Percentiles rank a stretch among this genome's conserved stretches.
These are phyloP conservation scores for Thunnus maccoyii DNA, from an alignment of 2,113 vertebrate genomes.

Conservation along the genomic window DNA sequence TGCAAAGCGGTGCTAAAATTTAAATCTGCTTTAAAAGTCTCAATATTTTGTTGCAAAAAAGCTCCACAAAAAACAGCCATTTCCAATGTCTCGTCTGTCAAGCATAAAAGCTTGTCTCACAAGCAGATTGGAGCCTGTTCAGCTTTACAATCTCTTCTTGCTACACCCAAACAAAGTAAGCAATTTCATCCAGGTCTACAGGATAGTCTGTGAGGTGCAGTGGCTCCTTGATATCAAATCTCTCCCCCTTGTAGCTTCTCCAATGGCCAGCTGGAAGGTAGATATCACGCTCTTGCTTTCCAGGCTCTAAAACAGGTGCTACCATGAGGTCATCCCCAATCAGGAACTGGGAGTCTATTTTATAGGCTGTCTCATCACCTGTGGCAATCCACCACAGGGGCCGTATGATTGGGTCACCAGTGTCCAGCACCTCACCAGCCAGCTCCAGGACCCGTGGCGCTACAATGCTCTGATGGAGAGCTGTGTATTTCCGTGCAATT, in stretches of 20 bases:
- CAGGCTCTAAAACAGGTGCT: slow-evolving; percentile 94
- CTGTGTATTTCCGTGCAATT: slow-evolving; percentile 92
- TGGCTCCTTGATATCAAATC: slow-evolving; percentile 93
- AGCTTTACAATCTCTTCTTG: slow-evolving; percentile 23
- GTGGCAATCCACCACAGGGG: slow-evolving; percentile 99
- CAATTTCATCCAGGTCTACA: slow-evolving; percentile 93
- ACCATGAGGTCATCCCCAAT: slow-evolving; percentile 98
- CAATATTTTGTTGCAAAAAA: background rate
- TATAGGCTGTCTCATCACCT: slow-evolving; percentile 89
- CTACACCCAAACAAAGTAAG: slow-evolving; percentile 92
- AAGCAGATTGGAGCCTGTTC: slow-evolving; percentile 11
- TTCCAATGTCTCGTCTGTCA: background rate
- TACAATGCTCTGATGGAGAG: slow-evolving; percentile 92
- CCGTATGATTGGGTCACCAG: slow-evolving; percentile 95
- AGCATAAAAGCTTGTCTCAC: slow-evolving; percentile 23
- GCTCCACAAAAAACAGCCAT: background rate
- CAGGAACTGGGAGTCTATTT: slow-evolving; percentile 96
- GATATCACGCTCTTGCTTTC: slow-evolving; percentile 95
- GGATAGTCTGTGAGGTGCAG: slow-evolving; percentile 93
- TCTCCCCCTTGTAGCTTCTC: slow-evolving; percentile 96
- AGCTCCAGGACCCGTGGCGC: slow-evolving; percentile 93
- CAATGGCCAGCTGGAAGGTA: slow-evolving; percentile 94
- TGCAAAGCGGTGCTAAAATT: background rate
- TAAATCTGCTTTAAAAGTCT: background rate
- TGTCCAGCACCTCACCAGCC: slow-evolving; percentile 91